phyloP scores from a whole-genome alignment of 2,113 vertebrate genomes.

The Girardinichthys multiradiatus region DNA sequence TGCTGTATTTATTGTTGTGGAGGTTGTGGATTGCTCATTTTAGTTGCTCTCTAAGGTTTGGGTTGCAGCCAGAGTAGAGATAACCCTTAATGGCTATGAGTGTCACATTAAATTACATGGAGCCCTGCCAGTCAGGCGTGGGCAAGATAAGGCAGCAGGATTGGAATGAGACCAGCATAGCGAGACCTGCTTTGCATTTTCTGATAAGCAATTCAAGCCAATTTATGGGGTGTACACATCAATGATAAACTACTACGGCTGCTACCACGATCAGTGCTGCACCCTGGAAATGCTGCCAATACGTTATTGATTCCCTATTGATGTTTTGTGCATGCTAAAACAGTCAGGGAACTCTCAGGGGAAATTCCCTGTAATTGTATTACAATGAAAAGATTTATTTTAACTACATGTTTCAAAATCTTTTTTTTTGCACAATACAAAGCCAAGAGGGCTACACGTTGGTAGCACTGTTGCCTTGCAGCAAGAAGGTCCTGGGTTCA shows the following conservation, averaged over 20 bases:
- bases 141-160: neutral
- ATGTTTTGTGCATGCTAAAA: too few species aligned
- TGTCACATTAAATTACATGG: neutral
- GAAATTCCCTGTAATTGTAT: neutral
- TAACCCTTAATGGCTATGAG: neutral
- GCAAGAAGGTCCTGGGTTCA: too few species aligned
- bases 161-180: neutral
- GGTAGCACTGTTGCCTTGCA: too few species aligned
- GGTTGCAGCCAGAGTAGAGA: neutral
- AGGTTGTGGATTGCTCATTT: neutral
- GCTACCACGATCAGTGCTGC: too few species aligned
- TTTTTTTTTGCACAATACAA: too few species aligned
- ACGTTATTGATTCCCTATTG: too few species aligned
- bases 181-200: neutral
- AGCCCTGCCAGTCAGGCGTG: neutral
- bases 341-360: neutral
- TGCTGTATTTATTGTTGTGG: neutral
- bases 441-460: too few species aligned
- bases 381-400: too few species aligned
- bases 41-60: neutral
- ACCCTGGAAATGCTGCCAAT: too few species aligned
- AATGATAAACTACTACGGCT: neutral
- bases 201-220: neutral
- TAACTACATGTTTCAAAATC: too few species aligned
- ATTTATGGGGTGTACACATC: neutral